phyloP scores from a whole-genome alignment of 2,888 invertebrate genomes.

The Cryptosula pallasiana region DNA sequence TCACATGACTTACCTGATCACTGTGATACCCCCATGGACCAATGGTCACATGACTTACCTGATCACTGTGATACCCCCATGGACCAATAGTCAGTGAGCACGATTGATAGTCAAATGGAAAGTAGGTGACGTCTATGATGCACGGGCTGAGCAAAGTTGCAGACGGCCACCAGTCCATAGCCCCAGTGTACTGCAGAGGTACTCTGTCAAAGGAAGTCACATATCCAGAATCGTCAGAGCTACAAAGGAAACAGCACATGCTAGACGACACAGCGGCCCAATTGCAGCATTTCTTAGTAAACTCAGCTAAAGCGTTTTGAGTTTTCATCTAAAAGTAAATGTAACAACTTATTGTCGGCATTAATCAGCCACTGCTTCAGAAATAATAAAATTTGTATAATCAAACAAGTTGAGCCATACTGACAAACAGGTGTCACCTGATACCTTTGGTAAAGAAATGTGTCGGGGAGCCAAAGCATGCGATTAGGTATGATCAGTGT shows the following conservation, averaged over 20 bases:
- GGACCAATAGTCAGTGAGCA: slow-evolving; percentile 17
- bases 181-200: background rate
- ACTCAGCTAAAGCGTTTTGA: too few relatives aligned
- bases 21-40: slow-evolving; percentile 21
- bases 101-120: slow-evolving; percentile 13
- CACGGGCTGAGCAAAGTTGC: slow-evolving; percentile 11
- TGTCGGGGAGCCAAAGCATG: slow-evolving; percentile 18
- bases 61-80: slow-evolving; percentile 17
- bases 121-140: slow-evolving; percentile 12
- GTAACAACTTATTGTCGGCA: too few relatives aligned
- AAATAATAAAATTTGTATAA: too few relatives aligned
- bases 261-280: too few relatives aligned
- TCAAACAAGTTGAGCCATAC: too few relatives aligned
- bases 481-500: slow-evolving; percentile 9
- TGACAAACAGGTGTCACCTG: too few relatives aligned
- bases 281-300: too few relatives aligned
- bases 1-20: background rate
- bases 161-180: slow-evolving; percentile 19
- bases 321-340: too few relatives aligned
- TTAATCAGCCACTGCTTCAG: too few relatives aligned
- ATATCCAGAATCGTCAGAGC: slow-evolving; percentile 22
- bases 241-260: too few relatives aligned
- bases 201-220: slow-evolving; percentile 20
- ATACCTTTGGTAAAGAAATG: slow-evolving; percentile 13
- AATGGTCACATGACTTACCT: background rate